Conservation (phyloP, 1,140 invertebrate species). For the Chelonus insularis region DNA sequence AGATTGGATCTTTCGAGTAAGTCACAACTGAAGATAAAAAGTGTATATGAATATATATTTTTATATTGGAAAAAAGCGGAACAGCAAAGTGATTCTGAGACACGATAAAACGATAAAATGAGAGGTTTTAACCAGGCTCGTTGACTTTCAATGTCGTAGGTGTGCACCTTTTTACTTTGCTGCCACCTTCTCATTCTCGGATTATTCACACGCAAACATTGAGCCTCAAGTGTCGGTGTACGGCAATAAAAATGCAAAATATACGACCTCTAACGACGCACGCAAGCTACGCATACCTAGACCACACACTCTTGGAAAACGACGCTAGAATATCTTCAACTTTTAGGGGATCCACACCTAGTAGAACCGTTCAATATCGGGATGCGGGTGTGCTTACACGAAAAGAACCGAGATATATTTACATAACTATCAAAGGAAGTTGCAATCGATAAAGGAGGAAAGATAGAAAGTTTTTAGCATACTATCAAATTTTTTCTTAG, state of each 20-base stretch:
- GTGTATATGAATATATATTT: too few species aligned
- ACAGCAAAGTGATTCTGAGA: background rate
- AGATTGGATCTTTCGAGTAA: too few species aligned
- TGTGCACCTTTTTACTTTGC: slow-evolving; percentile 1
- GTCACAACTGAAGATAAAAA: too few species aligned
- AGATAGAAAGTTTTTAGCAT: too few species aligned
- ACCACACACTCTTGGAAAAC: slow-evolving; percentile 32
- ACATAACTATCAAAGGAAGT: too few species aligned
- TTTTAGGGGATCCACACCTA: slow-evolving; percentile 20
- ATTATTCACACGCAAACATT: background rate
- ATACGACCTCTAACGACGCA: slow-evolving; percentile 41
- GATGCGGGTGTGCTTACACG: too few species aligned
- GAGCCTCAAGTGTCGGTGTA: slow-evolving; percentile 22
- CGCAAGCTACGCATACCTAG: slow-evolving; percentile 36
- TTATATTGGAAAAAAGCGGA: background rate
- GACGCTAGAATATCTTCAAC: background rate
- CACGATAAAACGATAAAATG: background rate
- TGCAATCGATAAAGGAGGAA: too few species aligned
- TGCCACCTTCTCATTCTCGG: slow-evolving; percentile 15
- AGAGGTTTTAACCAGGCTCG: background rate
- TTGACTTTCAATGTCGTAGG: slow-evolving; percentile 17
- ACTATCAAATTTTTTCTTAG: too few species aligned
- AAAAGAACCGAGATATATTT: too few species aligned
- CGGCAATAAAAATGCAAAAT: slow-evolving; percentile 55
- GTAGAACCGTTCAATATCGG: too few species aligned